Conservation (phyloP, 1,140 invertebrate genomes). For the Drosophila athabasca region DNA sequence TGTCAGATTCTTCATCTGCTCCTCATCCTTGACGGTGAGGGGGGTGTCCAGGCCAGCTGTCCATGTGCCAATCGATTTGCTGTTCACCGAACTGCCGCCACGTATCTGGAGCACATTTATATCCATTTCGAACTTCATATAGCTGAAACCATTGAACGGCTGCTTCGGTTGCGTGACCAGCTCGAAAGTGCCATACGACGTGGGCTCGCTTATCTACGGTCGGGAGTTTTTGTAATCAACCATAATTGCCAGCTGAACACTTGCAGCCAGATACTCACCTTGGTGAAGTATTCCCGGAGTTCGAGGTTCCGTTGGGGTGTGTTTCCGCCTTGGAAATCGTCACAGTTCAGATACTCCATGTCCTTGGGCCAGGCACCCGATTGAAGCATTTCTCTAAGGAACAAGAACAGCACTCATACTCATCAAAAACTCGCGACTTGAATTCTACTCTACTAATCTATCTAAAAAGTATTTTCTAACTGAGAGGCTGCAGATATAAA, state of each 20-base stretch:
- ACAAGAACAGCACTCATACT: too few relatives aligned
- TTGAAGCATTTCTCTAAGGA: slow-evolving; percentile 83
- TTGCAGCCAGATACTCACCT: slow-evolving; percentile 76
- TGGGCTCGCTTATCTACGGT: slow-evolving; percentile 85
- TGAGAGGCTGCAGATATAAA: too few relatives aligned
- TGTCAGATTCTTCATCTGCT: slow-evolving; percentile 89
- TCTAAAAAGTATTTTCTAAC: too few relatives aligned
- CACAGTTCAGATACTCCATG: slow-evolving; percentile 89
- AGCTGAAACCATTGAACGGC: slow-evolving; percentile 88
- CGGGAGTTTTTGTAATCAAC: slow-evolving; percentile 57
- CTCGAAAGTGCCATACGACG: slow-evolving; percentile 87
- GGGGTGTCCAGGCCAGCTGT: slow-evolving; percentile 87
- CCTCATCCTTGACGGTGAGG: slow-evolving; percentile 86
- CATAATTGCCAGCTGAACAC: slow-evolving; percentile 54
- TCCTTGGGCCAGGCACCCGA: slow-evolving; percentile 88
- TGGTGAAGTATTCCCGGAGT: slow-evolving; percentile 85
- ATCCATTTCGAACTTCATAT: slow-evolving; percentile 89
- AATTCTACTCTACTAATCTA: too few relatives aligned
- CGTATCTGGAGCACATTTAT: slow-evolving; percentile 87
- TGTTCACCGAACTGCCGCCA: slow-evolving; percentile 87
- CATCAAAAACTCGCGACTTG: not conserved
- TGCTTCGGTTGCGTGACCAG: slow-evolving; percentile 82
- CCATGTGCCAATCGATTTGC: slow-evolving; percentile 87
- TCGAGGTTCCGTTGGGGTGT: slow-evolving; percentile 87
- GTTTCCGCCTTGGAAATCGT: slow-evolving; percentile 90